Evolutionary conservation across 2,888 invertebrate genomes (phyloP).

Genomic region (Trichopoda pennipes): DNA sequence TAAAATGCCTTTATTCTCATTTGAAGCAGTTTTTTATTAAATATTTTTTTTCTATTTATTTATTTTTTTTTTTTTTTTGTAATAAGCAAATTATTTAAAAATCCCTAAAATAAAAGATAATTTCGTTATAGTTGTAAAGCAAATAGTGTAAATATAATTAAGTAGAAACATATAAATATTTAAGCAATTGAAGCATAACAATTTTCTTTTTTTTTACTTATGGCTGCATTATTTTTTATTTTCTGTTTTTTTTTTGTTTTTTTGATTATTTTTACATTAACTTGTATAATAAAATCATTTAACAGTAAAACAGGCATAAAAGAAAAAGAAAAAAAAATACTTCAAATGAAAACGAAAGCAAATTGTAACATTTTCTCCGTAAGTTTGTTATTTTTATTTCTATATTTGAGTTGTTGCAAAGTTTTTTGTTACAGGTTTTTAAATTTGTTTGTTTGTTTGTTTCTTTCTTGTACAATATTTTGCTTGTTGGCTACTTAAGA

Average conservation of each 20-base stretch:
- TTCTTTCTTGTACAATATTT: neutral
- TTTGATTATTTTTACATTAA: slow-evolving; percentile 30
- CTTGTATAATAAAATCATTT: slow-evolving; percentile 51
- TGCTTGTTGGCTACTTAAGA: slow-evolving; percentile 24
- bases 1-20: too few relatives aligned
- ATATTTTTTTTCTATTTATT: neutral
- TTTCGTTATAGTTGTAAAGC: neutral
- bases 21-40: too few relatives aligned
- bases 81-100: neutral
- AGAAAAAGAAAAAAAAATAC: slow-evolving; percentile 24
- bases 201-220: slow-evolving; percentile 49
- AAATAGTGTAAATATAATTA: slow-evolving; percentile 25
- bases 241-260: too few relatives aligned
- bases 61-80: neutral
- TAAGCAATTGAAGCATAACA: slow-evolving; percentile 54
- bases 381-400: neutral
- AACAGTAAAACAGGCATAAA: slow-evolving; percentile 15
- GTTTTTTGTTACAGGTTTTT: slow-evolving; percentile 35
- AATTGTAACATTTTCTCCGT: slow-evolving; percentile 59
- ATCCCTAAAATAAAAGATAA: neutral
- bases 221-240: too few relatives aligned
- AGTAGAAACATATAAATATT: neutral
- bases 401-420: slow-evolving; percentile 2
- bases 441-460: too few relatives aligned
- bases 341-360: slow-evolving; percentile 64